Evolutionary conservation across 2,797 vertebrate species (phyloP), one percentile per base, ranked within the genome.

Genomic region (Chelon labrosus): DNA sequence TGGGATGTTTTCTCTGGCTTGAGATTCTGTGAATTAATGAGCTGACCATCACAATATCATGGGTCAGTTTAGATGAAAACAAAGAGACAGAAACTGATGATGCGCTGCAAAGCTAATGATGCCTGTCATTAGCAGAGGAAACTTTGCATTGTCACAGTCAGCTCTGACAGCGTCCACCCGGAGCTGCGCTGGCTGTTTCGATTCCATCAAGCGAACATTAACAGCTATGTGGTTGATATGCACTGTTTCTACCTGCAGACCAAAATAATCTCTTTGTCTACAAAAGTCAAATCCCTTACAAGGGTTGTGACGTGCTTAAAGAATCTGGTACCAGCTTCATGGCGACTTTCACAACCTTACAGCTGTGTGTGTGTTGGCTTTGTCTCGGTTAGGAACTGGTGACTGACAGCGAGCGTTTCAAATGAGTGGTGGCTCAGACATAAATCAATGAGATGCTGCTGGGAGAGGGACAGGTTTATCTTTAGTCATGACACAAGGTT

Each of bases 1-100:
- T 79, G 74, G 66, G 70, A 84, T 83, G 81, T 90, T 85, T 83
- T 80, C 76, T 83, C 76, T 73, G 76, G 78, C 80, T 69, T 10
- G 53, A 77, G 77, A 71, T 60, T 61, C 59, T 61, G 54, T 65
- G 62, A 85, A 86, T 88, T 83, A 91, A 91, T 63, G 53, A 84
- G 80, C 79, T 87, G 74, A 80, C 85, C 75, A 41, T 76, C 61
- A 82, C 75, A 82, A 80, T 73, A 79, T 57, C 71, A 67, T 41
- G 49, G 65, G 62, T 77, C 57, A 65, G 73, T 53, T 75, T 58
- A 27, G 12, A 52, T 47, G 20, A 60, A 46, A 62, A 49, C 41
- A 35, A 56, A 61, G 66, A 46, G 31, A 61, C 57, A 52, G 22
- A 85, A 78, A 73, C 31, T 80, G 78, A 86, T 89, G 85, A 89